Evolutionary conservation across 2,888 invertebrate species (phyloP).

Genomic region (Conomelus anceps): DNA sequence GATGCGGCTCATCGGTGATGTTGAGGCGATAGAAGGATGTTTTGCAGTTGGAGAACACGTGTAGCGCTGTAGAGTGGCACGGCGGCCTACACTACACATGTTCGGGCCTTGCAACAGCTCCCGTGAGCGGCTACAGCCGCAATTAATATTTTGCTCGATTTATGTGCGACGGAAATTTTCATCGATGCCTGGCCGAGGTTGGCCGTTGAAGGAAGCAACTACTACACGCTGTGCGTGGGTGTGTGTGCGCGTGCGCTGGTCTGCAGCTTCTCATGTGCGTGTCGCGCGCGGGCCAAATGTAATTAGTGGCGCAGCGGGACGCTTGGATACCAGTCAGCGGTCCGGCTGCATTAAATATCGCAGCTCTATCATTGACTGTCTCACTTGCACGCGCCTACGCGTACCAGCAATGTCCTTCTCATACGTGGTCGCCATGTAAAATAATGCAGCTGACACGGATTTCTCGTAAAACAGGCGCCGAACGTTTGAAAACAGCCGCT

Average conservation of each 20-base stretch:
- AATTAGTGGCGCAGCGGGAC: constrained; percentile 4
- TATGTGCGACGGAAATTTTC: not conserved
- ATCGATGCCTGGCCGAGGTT: not conserved
- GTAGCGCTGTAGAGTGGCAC: not conserved
- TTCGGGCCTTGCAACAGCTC: not conserved
- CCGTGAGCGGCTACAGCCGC: not conserved
- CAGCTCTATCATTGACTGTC: constrained; percentile 5
- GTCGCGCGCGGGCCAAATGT: constrained; percentile 8
- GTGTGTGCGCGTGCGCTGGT: not conserved
- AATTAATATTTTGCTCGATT: not conserved
- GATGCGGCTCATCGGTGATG: no score
- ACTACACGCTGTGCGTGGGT: not conserved
- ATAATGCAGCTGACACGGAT: not conserved
- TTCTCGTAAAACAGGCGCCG: not conserved
- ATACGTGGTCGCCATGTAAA: not conserved
- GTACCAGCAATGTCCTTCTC: not conserved
- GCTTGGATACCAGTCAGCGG: not conserved
- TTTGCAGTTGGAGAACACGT: not conserved
- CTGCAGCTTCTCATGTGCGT: constrained; percentile 2
- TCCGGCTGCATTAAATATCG: constrained; percentile 4
- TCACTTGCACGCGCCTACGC: not conserved
- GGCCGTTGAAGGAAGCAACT: not conserved
- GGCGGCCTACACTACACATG: not conserved
- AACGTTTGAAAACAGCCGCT: not conserved
- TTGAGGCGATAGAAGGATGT: no score